Evolutionary conservation across 2,888 invertebrate genomes (phyloP).

Genomic region (Lasioglossum leucozonium): DNA sequence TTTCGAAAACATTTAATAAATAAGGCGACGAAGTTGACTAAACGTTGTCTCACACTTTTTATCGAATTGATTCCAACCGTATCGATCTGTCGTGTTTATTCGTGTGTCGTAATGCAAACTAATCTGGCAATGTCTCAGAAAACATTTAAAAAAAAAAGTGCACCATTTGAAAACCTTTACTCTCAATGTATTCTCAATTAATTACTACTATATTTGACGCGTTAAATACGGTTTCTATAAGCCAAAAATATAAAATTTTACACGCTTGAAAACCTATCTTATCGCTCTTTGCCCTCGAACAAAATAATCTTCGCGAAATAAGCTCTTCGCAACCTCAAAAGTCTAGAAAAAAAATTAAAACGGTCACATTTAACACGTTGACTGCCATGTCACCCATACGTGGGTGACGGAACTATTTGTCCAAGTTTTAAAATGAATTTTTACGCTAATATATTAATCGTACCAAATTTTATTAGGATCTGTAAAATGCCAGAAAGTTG

Average conservation of each 20-base stretch:
- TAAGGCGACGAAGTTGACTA: background rate
- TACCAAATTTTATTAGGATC: too few relatives aligned
- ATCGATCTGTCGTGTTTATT: background rate
- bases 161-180: background rate
- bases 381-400: too few relatives aligned
- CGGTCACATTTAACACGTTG: too few relatives aligned
- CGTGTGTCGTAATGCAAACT: background rate
- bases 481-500: too few relatives aligned
- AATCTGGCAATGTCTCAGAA: background rate
- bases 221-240: too few relatives aligned
- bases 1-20: background rate
- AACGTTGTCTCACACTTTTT: background rate
- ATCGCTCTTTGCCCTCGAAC: too few relatives aligned
- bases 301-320: background rate
- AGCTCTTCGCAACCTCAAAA: background rate
- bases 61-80: background rate
- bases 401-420: too few relatives aligned
- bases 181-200: background rate
- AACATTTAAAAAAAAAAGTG: background rate
- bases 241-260: background rate
- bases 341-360: background rate
- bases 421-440: too few relatives aligned
- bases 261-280: background rate
- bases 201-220: too few relatives aligned
- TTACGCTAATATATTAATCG: too few relatives aligned